These are phyloP conservation scores for Colistium nudipinnis DNA, from an alignment of 2,113 vertebrate genomes.

Conservation along the genomic window DNA sequence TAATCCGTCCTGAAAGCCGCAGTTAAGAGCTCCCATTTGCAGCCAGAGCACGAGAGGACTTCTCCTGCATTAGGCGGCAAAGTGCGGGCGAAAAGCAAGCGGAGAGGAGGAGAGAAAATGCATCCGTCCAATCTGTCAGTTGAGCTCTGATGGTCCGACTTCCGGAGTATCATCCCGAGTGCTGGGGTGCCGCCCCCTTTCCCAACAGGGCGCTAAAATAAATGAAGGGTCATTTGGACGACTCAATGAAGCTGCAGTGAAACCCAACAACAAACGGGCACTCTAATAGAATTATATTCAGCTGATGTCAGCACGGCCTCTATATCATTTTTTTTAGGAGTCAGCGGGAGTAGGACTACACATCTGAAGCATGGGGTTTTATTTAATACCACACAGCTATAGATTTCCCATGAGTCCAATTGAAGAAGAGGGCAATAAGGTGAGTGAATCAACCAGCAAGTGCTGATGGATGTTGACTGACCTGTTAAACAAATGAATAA, in stretches of 20 bases:
- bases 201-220: constrained; percentile 71
- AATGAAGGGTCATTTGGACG: constrained; percentile 73
- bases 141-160: constrained; percentile 52
- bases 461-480: constrained; percentile 40
- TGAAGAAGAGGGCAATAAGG: constrained; percentile 50
- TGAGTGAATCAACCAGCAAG: constrained; percentile 36
- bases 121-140: constrained; percentile 49
- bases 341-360: constrained; percentile 64
- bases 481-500: background rate
- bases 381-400: constrained; percentile 58
- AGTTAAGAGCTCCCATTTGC: constrained; percentile 56
- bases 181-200: constrained; percentile 50
- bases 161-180: constrained; percentile 59
- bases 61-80: constrained; percentile 57
- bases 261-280: constrained; percentile 70
- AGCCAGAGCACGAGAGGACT: constrained; percentile 29
- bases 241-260: constrained; percentile 68
- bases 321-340: constrained; percentile 79
- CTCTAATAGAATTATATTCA: constrained; percentile 71
- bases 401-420: constrained; percentile 73
- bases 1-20: constrained; percentile 46
- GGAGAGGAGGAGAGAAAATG: constrained; percentile 32
- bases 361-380: constrained; percentile 60
- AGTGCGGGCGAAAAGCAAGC: constrained; percentile 30
- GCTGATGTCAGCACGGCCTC: constrained; percentile 75